Base-by-base conservation (phyloP, 2,888 invertebrate genomes). In the Philereme transversata region DNA sequence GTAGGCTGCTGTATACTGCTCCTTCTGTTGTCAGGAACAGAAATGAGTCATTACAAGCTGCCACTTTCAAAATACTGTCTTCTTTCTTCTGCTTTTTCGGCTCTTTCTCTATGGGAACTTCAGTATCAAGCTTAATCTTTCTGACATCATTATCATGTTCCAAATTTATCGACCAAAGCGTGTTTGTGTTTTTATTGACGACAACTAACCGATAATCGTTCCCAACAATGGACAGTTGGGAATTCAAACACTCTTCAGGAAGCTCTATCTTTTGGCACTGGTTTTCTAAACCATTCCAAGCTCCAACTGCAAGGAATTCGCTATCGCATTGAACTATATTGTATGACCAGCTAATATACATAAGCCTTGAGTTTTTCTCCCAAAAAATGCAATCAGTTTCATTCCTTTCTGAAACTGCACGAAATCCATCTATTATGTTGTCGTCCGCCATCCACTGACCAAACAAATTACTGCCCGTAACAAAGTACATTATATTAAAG, bases 1-100 rank as follows among this genome's bases (percentile, higher is more conserved):
- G 83, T 71, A 94, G 92, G 5, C 89, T 86, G 64, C 67, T 70
- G 75, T 94, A 97, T 0, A 96, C 87, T 55, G 65, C 67, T 4
- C 88, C 86, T 47, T 67, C 68, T 41, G 69, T 74, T 7, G 87
- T 87, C 49, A 91, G 73, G 74, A 77, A 86, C 22, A 87, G 49
- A 57, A 79, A 78, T 0, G 75, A 73, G 48, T 81, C 78, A 74
- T 85, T 84, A 35, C 69, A 72, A 33, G 76, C 65, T 43, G 70
- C 71, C 50, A 77, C 74, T 72, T 88, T 89, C 1, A 72, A 34
- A 58, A 88, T 75, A 38, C 55, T 58, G 57, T 76, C 70, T 43
- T 77, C 69, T 51, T 53, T 67, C 64, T 77, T 77, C 3, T 46
- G 58, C 68, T 78, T 82, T 62, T 84, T 84, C 4, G 62, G 50